These are phyloP conservation scores for Yponomeuta cagnagella DNA, from an alignment of 2,888 invertebrate genomes.

Conservation along the genomic window DNA sequence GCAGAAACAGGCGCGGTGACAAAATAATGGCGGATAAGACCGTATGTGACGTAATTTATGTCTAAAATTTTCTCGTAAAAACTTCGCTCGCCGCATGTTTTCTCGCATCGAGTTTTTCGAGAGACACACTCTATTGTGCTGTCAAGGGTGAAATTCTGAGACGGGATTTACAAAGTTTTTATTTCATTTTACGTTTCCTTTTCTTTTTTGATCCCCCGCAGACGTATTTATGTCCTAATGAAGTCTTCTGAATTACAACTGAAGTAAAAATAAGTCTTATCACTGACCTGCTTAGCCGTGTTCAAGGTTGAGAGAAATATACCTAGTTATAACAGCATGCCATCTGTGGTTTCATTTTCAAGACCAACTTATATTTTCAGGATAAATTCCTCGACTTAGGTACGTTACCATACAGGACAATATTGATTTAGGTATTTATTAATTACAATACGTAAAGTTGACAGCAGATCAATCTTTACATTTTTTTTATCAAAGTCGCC, in stretches of 20 bases:
- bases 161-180: slow-evolving; percentile 43
- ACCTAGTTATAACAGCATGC: too few species aligned
- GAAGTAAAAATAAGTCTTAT: neutral
- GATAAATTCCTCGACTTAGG: too few species aligned
- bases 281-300: too few species aligned
- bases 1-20: slow-evolving; percentile 49
- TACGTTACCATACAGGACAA: too few species aligned
- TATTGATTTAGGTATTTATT: too few species aligned
- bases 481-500: too few species aligned
- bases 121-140: slow-evolving; percentile 32
- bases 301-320: too few species aligned
- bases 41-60: slow-evolving; percentile 61
- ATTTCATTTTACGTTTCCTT: slow-evolving; percentile 10
- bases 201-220: neutral
- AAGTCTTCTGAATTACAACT: neutral
- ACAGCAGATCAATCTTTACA: too few species aligned
- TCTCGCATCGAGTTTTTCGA: slow-evolving; percentile 43
- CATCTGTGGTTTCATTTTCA: too few species aligned
- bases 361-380: too few species aligned
- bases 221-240: neutral
- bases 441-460: too few species aligned
- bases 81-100: slow-evolving; percentile 33
- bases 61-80: slow-evolving; percentile 20
- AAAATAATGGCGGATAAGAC: slow-evolving; percentile 63
- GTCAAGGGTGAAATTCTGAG: slow-evolving; percentile 48